phyloP scores from a whole-genome alignment of 2,797 vertebrate genomes.

The Helostoma temminkii region DNA sequence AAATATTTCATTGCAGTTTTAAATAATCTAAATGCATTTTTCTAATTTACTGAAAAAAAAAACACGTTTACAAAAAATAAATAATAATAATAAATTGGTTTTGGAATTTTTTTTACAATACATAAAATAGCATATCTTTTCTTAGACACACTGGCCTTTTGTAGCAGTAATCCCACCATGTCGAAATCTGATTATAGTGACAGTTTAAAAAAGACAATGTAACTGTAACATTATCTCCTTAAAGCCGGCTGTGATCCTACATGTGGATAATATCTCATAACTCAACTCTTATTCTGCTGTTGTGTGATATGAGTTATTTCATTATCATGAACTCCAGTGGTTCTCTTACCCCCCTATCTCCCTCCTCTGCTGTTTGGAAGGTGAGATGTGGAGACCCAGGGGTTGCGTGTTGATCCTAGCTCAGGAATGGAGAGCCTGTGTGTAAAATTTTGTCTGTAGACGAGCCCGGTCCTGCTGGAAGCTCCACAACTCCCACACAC shows the following conservation, averaged over 20 bases:
- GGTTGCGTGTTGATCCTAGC: conserved; percentile 75
- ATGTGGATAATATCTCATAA: conserved; percentile 50
- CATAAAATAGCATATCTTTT: conserved; percentile 19
- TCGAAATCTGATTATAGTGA: conserved; percentile 35
- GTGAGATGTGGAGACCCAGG: conserved; percentile 78
- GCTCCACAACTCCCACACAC: conserved; percentile 70
- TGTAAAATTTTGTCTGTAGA: conserved; percentile 76
- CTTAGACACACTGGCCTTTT: conserved; percentile 4
- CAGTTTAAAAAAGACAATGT: conserved; percentile 39
- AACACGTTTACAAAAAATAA: conserved; percentile 21
- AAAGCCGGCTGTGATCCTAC: conserved; percentile 46
- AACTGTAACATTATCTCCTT: conserved; percentile 44
- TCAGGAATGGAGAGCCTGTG: conserved; percentile 80
- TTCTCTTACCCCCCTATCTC: conserved; percentile 37
- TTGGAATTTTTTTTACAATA: conserved; percentile 4
- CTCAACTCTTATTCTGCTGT: conserved; percentile 23
- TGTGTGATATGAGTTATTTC: conserved; percentile 66
- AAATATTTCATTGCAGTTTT: conserved; percentile 3
- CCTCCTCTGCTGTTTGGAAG: conserved; percentile 54
- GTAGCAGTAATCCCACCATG: conserved; percentile 23
- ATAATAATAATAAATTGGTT: background rate
- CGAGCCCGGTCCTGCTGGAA: conserved; percentile 65
- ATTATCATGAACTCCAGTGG: conserved; percentile 62
- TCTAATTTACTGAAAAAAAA: conserved; percentile 29
- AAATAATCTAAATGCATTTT: conserved; percentile 15